Conservation (phyloP, 1,140 invertebrate species). For the Sinella curviseta region DNA sequence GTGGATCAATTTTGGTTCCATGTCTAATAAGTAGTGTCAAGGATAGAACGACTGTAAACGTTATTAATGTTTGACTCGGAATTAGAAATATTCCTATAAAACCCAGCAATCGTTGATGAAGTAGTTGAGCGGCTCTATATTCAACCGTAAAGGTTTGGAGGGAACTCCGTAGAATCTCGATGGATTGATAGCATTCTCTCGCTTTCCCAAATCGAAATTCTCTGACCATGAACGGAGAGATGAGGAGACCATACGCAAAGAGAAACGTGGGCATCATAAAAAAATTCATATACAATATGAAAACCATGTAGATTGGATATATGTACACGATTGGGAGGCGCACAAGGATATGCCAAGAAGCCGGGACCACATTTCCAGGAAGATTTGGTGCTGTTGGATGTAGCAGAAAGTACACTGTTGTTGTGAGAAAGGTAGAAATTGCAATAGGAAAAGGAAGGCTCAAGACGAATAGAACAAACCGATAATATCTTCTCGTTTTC, state of each 20-base stretch:
- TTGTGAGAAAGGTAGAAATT: no score
- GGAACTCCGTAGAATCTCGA: not conserved
- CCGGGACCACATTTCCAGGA: not conserved
- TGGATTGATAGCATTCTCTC: not conserved
- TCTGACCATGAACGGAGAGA: not conserved
- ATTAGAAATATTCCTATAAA: not conserved
- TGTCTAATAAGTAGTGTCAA: not conserved
- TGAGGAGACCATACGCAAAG: not conserved
- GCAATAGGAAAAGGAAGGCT: no score
- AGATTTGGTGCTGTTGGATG: not conserved
- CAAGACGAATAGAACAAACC: no score
- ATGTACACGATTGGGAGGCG: not conserved
- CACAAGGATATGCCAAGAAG: not conserved
- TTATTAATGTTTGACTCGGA: not conserved
- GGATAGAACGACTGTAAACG: not conserved
- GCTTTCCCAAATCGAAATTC: not conserved
- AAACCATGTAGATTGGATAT: not conserved
- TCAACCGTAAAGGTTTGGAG: not conserved
- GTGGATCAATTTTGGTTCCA: not conserved
- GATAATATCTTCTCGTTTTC: no score
- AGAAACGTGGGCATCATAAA: not conserved
- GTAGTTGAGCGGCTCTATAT: not conserved
- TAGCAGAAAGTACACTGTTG: no score
- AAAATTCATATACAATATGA: not conserved
- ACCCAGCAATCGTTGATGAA: not conserved